These are phyloP conservation scores for Hepsetus odoe DNA, from an alignment of 2,113 vertebrate species.

Conservation along the genomic window DNA sequence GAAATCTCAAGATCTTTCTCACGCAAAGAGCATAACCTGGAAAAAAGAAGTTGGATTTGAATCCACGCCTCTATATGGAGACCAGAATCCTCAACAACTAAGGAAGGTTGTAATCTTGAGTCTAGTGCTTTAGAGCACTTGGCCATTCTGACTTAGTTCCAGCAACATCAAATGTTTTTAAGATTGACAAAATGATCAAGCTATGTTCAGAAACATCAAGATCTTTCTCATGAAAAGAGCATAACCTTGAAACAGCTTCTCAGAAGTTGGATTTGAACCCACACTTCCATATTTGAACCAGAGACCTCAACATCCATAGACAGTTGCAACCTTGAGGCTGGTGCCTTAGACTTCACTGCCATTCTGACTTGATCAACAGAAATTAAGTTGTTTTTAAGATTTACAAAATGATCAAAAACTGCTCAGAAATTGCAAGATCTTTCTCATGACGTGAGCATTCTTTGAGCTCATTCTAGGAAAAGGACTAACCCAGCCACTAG, in stretches of 20 bases:
- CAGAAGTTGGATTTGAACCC: conserved; percentile 6
- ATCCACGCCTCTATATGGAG: neutral
- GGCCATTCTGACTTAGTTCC: conserved; percentile 65
- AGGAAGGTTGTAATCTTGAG: conserved; percentile 51
- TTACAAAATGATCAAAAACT: no score
- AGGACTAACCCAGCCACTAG: no score
- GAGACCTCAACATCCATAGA: neutral
- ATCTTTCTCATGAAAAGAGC: no score
- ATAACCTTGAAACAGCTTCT: neutral
- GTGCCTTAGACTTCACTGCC: conserved; percentile 49
- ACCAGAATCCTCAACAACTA: conserved; percentile 1
- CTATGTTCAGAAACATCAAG: no score
- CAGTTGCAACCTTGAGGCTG: conserved; percentile 58
- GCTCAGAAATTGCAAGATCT: no score
- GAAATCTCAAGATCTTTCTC: no score
- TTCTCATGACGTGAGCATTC: no score
- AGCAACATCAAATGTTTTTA: no score
- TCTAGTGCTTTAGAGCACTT: conserved; percentile 67
- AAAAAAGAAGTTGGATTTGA: neutral
- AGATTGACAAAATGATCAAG: no score
- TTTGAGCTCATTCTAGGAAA: no score
- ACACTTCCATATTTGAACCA: neutral
- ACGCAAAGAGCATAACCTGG: neutral
- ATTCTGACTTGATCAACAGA: neutral
- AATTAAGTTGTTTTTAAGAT: no score